Percentiles rank a stretch among this genome's conserved stretches.
These are phyloP conservation scores for Spea multiplicata DNA, from an alignment of 2,113 vertebrate genomes.

Conservation along the genomic window DNA sequence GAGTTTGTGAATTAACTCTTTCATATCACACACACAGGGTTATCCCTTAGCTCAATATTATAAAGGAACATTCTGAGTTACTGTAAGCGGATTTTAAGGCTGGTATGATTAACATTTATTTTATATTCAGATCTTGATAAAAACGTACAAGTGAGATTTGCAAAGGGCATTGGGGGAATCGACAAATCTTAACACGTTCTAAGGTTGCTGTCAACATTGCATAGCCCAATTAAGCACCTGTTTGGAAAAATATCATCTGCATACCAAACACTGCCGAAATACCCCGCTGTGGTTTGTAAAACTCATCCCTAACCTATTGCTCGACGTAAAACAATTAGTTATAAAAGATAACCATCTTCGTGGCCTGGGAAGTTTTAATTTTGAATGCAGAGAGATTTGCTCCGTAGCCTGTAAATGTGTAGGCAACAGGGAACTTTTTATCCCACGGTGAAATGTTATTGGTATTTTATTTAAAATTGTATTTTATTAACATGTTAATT, in stretches of 20 bases:
- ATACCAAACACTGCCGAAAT: conserved; percentile 29
- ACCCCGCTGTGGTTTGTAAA: conserved; percentile 33
- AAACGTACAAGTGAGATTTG: conserved; percentile 8
- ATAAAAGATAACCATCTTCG: conserved; percentile 23
- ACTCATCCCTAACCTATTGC: conserved; percentile 22
- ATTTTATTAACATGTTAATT: too few relatives aligned
- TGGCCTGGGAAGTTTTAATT: conserved; percentile 12
- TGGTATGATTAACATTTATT: conserved; percentile 26
- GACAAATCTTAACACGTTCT: conserved; percentile 21
- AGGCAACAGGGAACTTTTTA: too few relatives aligned
- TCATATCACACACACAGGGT: too few relatives aligned
- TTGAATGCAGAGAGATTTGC: conserved; percentile 10
- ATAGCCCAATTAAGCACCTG: conserved; percentile 40
- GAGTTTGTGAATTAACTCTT: too few relatives aligned
- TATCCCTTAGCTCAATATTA: too few relatives aligned
- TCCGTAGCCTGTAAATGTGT: too few relatives aligned
- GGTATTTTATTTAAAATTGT: too few relatives aligned
- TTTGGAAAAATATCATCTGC: conserved; percentile 23
- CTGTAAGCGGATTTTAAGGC: conserved; percentile 7
- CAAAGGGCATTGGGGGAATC: conserved; percentile 39
- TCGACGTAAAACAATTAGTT: conserved; percentile 34
- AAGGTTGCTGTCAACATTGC: conserved; percentile 12
- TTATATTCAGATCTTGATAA: conserved; percentile 21
- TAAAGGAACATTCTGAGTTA: too few relatives aligned
- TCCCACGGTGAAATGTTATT: too few relatives aligned